A percentile compares a stretch with the other conserved stretches of the same genome.
These are phyloP conservation scores for Aphidoletes aphidimyza DNA, from an alignment of 2,888 invertebrate genomes.

Conservation along the genomic window DNA sequence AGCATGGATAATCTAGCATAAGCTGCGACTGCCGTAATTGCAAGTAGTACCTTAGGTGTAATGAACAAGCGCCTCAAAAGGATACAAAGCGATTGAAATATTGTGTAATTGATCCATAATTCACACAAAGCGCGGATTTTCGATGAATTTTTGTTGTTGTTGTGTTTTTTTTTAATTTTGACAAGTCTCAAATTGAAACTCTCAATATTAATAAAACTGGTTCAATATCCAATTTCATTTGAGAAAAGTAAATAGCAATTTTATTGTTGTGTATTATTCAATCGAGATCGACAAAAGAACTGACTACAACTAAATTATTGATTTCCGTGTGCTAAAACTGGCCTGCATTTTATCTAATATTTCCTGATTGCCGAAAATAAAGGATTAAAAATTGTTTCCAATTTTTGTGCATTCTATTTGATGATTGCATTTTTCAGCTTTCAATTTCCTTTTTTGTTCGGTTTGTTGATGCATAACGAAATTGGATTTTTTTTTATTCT, in stretches of 20 bases:
- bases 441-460: not conserved
- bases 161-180: too few relatives aligned
- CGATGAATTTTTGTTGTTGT: too few relatives aligned
- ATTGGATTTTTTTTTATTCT: not conserved
- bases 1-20: conserved; percentile 6
- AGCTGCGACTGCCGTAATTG: not conserved
- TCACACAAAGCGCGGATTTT: not conserved
- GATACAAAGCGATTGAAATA: not conserved
- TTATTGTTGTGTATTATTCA: too few relatives aligned
- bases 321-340: not conserved
- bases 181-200: too few relatives aligned
- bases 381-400: not conserved
- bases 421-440: not conserved
- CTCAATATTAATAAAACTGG: too few relatives aligned
- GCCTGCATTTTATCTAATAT: not conserved
- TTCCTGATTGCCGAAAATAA: conserved; percentile 23
- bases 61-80: not conserved
- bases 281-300: too few relatives aligned
- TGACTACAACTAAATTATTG: too few relatives aligned
- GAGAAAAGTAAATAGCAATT: too few relatives aligned
- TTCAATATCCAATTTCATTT: too few relatives aligned
- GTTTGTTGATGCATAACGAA: not conserved
- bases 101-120: not conserved
- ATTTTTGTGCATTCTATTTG: not conserved
- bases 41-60: not conserved